These are phyloP conservation scores for Spheniscus mendiculus DNA, from an alignment of 2,113 vertebrate species.

Conservation along the genomic window DNA sequence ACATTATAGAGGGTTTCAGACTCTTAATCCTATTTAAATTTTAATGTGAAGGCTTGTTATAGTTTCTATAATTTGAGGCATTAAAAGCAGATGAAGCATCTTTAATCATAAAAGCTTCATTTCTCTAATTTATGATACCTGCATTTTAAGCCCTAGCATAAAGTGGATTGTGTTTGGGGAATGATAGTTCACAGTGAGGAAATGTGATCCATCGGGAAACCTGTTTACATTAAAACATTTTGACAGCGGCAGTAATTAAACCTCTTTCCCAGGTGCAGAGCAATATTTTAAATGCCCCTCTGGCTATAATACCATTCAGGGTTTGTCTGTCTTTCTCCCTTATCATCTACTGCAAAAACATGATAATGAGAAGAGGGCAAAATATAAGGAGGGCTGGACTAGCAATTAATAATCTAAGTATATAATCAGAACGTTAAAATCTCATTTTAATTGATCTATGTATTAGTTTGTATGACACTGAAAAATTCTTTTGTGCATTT, in stretches of 20 bases:
- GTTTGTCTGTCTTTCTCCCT: slow-evolving; percentile 53
- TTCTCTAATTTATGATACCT: slow-evolving; percentile 68
- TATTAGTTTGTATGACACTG: not conserved
- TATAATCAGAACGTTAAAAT: slow-evolving; percentile 22
- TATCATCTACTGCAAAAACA: slow-evolving; percentile 42
- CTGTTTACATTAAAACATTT: slow-evolving; percentile 76
- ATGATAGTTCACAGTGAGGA: slow-evolving; percentile 59
- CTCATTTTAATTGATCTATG: not conserved
- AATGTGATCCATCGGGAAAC: slow-evolving; percentile 70
- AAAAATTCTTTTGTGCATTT: slow-evolving; percentile 6
- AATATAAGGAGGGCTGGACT: not conserved
- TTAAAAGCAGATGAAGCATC: slow-evolving; percentile 66
- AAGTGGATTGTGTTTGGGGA: slow-evolving; percentile 60
- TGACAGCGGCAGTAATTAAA: slow-evolving; percentile 77
- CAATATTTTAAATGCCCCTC: slow-evolving; percentile 69
- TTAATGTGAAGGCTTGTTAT: slow-evolving; percentile 63
- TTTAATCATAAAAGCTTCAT: slow-evolving; percentile 73
- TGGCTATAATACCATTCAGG: slow-evolving; percentile 55
- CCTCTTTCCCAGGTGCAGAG: slow-evolving; percentile 73
- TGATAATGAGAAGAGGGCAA: slow-evolving; percentile 53
- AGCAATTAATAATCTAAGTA: slow-evolving; percentile 31
- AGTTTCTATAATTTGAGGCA: slow-evolving; percentile 61
- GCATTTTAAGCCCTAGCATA: slow-evolving; percentile 46
- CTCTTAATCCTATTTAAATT: slow-evolving; percentile 62
- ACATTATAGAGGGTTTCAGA: not conserved